phyloP scores from a whole-genome alignment of 1,140 invertebrate genomes.

The Octopus sinensis region DNA sequence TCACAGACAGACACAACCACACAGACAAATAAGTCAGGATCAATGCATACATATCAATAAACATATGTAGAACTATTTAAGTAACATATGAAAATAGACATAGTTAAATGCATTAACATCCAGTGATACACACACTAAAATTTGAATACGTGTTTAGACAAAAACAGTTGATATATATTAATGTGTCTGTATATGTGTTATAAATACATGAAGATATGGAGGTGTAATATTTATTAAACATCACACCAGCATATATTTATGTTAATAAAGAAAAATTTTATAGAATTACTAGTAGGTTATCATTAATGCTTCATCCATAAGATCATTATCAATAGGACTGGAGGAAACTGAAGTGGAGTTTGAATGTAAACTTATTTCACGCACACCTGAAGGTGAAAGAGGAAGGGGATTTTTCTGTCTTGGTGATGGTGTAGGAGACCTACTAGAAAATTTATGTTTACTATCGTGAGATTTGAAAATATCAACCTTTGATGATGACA shows the following conservation, averaged over 20 bases:
- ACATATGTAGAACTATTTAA: too few relatives aligned
- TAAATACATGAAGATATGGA: not conserved
- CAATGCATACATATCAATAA: too few relatives aligned
- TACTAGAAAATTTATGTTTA: constrained; percentile 14
- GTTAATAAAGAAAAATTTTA: not conserved
- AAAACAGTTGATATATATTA: too few relatives aligned
- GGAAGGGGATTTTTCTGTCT: constrained; percentile 29
- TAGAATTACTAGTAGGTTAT: not conserved
- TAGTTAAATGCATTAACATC: not conserved
- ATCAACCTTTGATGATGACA: constrained; percentile 25
- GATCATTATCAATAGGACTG: constrained; percentile 80
- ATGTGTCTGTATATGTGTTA: not conserved
- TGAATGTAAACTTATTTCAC: constrained; percentile 18
- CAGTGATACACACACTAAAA: not conserved
- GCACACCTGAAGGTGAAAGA: constrained; percentile 51
- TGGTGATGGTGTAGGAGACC: constrained; percentile 62
- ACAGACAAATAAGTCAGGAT: too few relatives aligned
- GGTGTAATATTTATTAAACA: not conserved
- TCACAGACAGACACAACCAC: too few relatives aligned
- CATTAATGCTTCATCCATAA: constrained; percentile 79
- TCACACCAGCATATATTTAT: not conserved
- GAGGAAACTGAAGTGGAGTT: constrained; percentile 67
- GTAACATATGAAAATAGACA: too few relatives aligned
- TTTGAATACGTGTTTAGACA: not conserved
- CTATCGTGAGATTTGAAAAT: constrained; percentile 24